A percentile compares a stretch with the other conserved stretches of the same genome.
Evolutionary conservation across 2,113 vertebrate species (phyloP).

Genomic region (Nicator chloris): DNA sequence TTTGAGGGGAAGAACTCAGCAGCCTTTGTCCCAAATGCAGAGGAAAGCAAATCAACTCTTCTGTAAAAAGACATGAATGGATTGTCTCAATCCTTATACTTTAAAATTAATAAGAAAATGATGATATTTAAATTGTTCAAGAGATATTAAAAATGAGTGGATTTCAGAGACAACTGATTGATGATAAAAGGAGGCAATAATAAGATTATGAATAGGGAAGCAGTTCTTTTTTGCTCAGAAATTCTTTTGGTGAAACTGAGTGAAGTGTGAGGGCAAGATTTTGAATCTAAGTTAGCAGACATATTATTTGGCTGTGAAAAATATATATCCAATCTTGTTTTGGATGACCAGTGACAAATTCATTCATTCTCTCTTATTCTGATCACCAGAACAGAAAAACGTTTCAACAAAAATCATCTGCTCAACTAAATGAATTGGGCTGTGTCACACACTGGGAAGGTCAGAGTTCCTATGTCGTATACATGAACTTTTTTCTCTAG

Average conservation of each 20-base stretch:
- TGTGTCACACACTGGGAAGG: not conserved
- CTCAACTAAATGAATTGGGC: not conserved
- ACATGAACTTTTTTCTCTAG: not conserved
- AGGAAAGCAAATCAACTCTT: not conserved
- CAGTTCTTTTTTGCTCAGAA: not conserved
- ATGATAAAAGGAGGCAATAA: not conserved
- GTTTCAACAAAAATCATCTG: not conserved
- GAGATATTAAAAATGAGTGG: not conserved
- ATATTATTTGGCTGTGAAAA: not conserved
- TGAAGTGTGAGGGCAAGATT: not conserved
- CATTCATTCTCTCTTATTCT: not conserved
- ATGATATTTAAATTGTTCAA: not conserved
- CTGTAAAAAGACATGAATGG: not conserved
- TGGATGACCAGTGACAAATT: not conserved
- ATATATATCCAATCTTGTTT: not conserved
- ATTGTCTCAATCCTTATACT: not conserved
- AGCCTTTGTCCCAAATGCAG: not conserved
- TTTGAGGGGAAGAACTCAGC: not conserved
- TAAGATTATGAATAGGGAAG: not conserved
- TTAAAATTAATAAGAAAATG: not conserved
- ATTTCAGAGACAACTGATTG: not conserved
- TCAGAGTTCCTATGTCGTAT: rapidly evolving
- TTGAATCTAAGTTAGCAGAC: not conserved
- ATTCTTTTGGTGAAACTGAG: not conserved
- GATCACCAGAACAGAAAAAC: not conserved